Evolutionary conservation across 1,140 invertebrate genomes (phyloP).

Genomic region (Sitobion miscanthi): DNA sequence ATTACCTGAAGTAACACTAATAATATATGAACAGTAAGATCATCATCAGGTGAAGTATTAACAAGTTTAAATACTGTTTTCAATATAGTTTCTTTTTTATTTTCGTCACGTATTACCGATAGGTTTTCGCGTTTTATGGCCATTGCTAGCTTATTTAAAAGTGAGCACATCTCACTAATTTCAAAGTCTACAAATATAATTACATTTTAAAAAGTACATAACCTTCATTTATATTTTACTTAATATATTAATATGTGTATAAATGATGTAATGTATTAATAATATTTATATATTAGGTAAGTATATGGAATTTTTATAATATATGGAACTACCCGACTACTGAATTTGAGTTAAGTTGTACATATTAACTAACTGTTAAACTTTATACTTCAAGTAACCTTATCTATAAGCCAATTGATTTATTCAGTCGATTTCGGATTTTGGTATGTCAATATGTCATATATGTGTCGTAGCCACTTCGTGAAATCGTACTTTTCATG

Average conservation of each 20-base stretch:
- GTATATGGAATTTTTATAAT: no score
- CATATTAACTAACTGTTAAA: background rate
- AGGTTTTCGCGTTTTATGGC: conserved; percentile 34
- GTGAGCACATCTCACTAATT: conserved; percentile 43
- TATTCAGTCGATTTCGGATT: background rate
- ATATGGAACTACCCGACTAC: background rate
- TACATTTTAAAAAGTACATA: background rate
- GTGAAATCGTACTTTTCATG: no score
- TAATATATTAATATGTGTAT: background rate
- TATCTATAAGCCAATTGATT: background rate
- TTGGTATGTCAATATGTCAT: no score
- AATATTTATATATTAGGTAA: background rate
- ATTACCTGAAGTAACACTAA: conserved; percentile 35
- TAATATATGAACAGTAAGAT: conserved; percentile 39
- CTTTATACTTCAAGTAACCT: background rate
- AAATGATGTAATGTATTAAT: background rate
- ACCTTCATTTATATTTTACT: background rate
- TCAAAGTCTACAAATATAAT: conserved; percentile 8
- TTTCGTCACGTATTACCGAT: conserved; percentile 30
- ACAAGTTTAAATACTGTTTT: conserved; percentile 51
- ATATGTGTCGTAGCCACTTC: no score
- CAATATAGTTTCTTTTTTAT: conserved; percentile 31
- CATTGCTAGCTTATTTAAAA: conserved; percentile 40
- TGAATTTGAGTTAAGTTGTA: background rate
- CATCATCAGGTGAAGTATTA: background rate